Percentiles rank a stretch among this genome's conserved stretches.
phyloP scores from a whole-genome alignment of 2,888 invertebrate species.

The Drepana falcataria region DNA sequence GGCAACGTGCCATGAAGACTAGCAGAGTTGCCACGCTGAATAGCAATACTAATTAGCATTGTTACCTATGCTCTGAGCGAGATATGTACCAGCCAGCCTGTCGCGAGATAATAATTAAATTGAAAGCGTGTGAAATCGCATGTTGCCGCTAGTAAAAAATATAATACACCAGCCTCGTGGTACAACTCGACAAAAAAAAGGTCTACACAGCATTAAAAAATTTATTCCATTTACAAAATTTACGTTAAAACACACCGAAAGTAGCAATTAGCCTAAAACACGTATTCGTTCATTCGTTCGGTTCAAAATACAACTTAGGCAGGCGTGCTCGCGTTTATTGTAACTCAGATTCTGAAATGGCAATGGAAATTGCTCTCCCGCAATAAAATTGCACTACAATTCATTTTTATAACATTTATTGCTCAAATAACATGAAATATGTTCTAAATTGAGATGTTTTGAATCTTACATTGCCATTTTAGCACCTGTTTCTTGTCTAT shows the following conservation, averaged over 20 bases:
- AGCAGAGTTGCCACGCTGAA: too few relatives aligned
- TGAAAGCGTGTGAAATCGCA: too few relatives aligned
- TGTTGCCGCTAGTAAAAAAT: too few relatives aligned
- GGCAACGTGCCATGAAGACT: too few relatives aligned
- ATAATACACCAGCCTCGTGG: too few relatives aligned
- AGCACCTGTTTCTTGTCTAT: too few relatives aligned
- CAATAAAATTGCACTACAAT: constrained; percentile 3
- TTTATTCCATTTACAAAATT: not conserved
- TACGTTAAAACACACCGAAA: not conserved
- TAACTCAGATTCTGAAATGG: constrained; percentile 16
- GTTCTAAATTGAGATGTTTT: not conserved
- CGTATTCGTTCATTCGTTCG: not conserved
- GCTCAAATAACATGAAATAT: not conserved
- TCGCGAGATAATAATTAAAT: too few relatives aligned
- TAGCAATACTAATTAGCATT: too few relatives aligned
- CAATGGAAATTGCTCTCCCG: constrained; percentile 19
- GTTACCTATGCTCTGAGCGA: too few relatives aligned
- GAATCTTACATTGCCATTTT: not conserved
- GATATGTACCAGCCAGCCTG: too few relatives aligned
- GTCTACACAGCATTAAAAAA: not conserved
- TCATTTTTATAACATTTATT: not conserved
- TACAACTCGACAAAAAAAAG: not conserved
- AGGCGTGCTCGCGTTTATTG: constrained; percentile 13
- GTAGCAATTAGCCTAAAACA: constrained; percentile 6
- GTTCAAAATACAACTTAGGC: not conserved